Base-by-base conservation (phyloP, 2,797 vertebrate genomes). In the Hypotaenidia philippensis region DNA sequence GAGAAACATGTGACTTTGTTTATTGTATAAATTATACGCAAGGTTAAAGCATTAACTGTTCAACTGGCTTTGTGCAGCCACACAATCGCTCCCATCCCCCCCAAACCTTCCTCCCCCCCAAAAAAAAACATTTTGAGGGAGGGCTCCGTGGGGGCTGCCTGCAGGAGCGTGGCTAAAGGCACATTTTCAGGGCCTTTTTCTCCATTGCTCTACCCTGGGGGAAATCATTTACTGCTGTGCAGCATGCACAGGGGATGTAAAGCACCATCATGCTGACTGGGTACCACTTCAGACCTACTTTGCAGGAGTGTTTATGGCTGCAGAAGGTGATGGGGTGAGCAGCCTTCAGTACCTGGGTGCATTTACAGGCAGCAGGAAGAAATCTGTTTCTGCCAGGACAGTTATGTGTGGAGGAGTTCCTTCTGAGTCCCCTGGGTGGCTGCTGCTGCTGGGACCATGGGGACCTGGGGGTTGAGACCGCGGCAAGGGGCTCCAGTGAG, bases 11-110 rank as follows among this genome's bases (percentile, higher is more conserved):
- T 99, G 99, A 99, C 99, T 99, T 99, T 99, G 99, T 99, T 99
- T 99, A 99, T 99, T 99, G 98, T 99, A 99, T 99, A 99, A 99
- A 99, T 99, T 99, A 99, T 99, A 99, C 98, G 98, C 98, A 98
- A 99, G 99, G 98, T 98, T 98, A 98, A 98, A 98, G 93, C 98
- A 98, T 99, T 99, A 98, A 98, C 98, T 95, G 95, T 98, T 98
- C 96, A 86, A 90, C 68, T 95, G 95, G 95, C 97, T 98, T 87
- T 96, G 92, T 97, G 96, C 81, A 96, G 93, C 71, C 93, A 92
- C 96, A 97, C 92, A 78, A 23, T 94, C 6, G 1, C 45, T 71
- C 89, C 91, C 92, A 78, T 26, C 68, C 71, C 56, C 86, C 85
- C 64, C 12, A 59, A 86, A 72, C 70, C 86, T 81, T 52, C 66